phyloP scores from a whole-genome alignment of 2,888 invertebrate genomes.

The Barypeithes pellucidus region DNA sequence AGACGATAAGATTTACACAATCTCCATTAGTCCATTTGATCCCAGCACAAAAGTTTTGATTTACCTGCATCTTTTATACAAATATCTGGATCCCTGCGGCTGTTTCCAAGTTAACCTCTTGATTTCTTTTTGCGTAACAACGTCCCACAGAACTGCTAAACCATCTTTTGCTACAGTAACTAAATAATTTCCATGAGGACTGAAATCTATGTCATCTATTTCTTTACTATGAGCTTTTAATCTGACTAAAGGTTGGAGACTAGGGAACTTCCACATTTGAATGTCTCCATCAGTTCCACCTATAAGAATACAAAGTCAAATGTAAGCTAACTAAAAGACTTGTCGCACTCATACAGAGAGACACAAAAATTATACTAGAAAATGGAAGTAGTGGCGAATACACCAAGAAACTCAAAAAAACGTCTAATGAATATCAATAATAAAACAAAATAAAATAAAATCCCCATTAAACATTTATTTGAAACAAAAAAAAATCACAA shows the following conservation, averaged over 20 bases:
- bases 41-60: background rate
- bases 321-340: no score
- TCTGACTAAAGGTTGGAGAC: constrained; percentile 80
- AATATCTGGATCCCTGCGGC: constrained; percentile 84
- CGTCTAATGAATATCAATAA: no score
- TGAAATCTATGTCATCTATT: constrained; percentile 95
- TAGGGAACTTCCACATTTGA: constrained; percentile 91
- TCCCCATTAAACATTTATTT: no score
- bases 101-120: constrained; percentile 84
- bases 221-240: constrained; percentile 89
- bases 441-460: no score
- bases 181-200: constrained; percentile 83
- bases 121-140: constrained; percentile 77
- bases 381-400: no score
- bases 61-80: constrained; percentile 87
- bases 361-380: no score
- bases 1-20: no score
- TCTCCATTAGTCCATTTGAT: no score
- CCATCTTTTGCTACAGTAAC: constrained; percentile 93
- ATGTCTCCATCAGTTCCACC: constrained; percentile 91
- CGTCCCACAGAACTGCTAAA: constrained; percentile 86
- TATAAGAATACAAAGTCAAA: constrained; percentile 53
- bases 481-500: no score
- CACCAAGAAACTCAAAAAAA: no score
- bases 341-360: no score